These are phyloP conservation scores for Myocastor coypus DNA, from an alignment of 2,113 vertebrate species.

Conservation along the genomic window DNA sequence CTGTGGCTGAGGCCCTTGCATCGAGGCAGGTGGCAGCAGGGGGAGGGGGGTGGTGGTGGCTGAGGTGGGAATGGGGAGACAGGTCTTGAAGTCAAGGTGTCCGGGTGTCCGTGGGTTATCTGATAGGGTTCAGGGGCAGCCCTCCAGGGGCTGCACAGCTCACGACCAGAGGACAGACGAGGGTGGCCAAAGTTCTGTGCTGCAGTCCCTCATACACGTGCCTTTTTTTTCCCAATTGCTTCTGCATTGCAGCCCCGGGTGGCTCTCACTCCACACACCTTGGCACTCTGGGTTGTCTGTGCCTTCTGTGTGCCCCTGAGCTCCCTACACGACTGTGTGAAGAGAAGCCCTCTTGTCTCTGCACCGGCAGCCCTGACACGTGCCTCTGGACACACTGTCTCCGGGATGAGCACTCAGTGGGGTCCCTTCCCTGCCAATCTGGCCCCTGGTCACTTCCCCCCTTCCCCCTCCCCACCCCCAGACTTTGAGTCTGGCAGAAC, in stretches of 20 bases:
- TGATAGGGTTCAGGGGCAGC: no score
- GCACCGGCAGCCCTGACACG: rapidly evolving
- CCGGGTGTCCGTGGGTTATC: not conserved
- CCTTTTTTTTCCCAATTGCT: not conserved
- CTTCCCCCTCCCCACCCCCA: no score
- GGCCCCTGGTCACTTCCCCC: not conserved
- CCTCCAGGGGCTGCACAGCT: not conserved
- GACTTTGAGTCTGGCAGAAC: not conserved
- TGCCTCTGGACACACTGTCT: no score
- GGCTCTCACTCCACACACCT: not conserved
- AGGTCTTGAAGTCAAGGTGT: not conserved
- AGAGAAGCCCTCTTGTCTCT: not conserved
- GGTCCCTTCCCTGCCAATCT: not conserved
- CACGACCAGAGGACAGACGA: not conserved
- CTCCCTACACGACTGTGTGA: not conserved
- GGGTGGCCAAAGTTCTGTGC: no score
- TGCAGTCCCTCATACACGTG: not conserved
- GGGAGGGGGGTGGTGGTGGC: not conserved
- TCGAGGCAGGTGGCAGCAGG: not conserved
- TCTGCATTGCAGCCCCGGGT: not conserved
- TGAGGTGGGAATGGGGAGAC: not conserved
- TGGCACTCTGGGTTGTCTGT: not conserved
- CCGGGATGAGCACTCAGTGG: not conserved
- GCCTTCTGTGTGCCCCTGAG: not conserved
- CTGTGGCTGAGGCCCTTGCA: not conserved